A percentile compares a stretch with the other conserved stretches of the same genome.
Evolutionary conservation across 2,113 vertebrate genomes (phyloP).

Genomic region (Oreochromis spilurus): DNA sequence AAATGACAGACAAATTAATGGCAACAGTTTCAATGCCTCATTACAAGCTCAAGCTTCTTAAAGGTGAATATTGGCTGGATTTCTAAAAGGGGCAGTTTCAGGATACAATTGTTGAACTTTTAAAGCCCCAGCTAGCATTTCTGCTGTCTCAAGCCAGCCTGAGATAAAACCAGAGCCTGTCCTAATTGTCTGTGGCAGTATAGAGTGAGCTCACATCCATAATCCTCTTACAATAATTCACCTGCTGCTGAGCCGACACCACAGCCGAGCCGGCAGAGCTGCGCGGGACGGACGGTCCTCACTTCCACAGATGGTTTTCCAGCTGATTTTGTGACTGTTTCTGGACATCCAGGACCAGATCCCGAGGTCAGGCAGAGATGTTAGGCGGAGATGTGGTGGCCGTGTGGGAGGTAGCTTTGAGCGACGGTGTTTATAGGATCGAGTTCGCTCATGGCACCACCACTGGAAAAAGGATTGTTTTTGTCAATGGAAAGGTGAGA

Average conservation of each 20-base stretch:
- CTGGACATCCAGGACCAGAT: background rate
- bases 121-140: background rate
- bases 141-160: background rate
- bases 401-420: conserved; percentile 88
- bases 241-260: conserved; percentile 39
- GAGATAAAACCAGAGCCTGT: background rate
- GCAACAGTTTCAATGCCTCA: background rate
- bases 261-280: conserved; percentile 1
- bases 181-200: background rate
- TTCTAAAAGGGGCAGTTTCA: background rate
- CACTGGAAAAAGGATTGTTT: conserved; percentile 87
- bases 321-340: background rate
- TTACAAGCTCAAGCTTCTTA: background rate
- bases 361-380: conserved; percentile 37
- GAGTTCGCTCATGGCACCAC: conserved; percentile 95
- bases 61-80: background rate
- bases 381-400: conserved; percentile 85
- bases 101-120: background rate
- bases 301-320: background rate
- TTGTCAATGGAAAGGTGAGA: conserved; percentile 87
- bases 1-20: background rate
- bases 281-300: background rate
- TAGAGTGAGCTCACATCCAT: background rate
- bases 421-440: conserved; percentile 87
- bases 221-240: conserved; percentile 70